phyloP scores from a whole-genome alignment of 2,113 vertebrate genomes.

The Aplodontia rufa region DNA sequence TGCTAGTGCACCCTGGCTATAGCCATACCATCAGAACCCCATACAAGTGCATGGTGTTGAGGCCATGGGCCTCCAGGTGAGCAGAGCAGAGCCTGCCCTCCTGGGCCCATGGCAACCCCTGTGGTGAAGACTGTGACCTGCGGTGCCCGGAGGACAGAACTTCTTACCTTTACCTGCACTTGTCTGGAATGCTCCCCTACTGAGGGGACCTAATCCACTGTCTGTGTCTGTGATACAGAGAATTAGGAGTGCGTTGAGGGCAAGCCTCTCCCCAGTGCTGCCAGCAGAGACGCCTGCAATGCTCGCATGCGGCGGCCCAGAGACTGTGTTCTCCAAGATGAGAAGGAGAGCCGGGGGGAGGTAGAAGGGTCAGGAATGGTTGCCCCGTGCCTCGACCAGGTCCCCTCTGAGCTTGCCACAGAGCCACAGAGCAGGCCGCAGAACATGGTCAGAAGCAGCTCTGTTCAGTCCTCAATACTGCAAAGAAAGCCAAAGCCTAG shows the following conservation, averaged over 20 bases:
- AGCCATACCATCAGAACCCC: background rate
- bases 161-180: background rate
- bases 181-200: background rate
- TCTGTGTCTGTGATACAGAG: background rate
- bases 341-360: too few relatives aligned
- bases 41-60: background rate
- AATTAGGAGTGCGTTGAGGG: background rate
- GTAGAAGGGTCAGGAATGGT: too few relatives aligned
- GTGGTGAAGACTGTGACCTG: background rate
- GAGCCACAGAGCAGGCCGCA: too few relatives aligned
- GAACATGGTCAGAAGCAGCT: too few relatives aligned
- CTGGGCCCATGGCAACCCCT: background rate
- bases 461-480: too few relatives aligned
- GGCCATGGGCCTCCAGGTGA: too few relatives aligned
- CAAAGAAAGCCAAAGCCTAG: background rate
- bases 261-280: background rate
- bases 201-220: background rate
- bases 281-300: background rate
- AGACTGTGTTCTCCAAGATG: too few relatives aligned
- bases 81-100: background rate
- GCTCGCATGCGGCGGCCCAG: too few relatives aligned
- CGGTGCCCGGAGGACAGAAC: background rate
- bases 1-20: rapidly evolving
- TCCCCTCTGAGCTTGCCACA: too few relatives aligned
- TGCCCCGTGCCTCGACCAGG: too few relatives aligned